Evolutionary conservation across 2,113 vertebrate genomes (phyloP), one percentile per base, ranked within the genome.

Genomic region (Bos indicus): DNA sequence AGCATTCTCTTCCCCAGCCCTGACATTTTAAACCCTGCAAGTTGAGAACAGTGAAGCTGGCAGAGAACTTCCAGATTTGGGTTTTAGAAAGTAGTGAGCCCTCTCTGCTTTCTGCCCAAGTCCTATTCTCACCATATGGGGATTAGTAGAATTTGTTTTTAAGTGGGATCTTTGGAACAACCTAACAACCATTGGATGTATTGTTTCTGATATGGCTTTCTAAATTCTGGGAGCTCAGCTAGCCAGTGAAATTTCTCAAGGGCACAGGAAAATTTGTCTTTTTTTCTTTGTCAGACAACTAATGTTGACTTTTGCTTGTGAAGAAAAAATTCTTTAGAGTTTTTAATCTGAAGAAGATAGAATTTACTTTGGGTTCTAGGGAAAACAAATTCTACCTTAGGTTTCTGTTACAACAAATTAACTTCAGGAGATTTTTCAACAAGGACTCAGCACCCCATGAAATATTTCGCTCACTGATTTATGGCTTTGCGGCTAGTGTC

Each of bases 21-120:
- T 94, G 28, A 91, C 89, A 97, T 90, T 89, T 54, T 88, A 93
- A 95, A 67, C 64, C 52, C 81, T 83, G 64, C 52, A 90, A 52
- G 26, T n/a, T 40, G 62, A 83, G 89, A 88, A 88, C 40, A 84
- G 74, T 92, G 91, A 97, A 98, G 96, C 97, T 97, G 97, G 67
- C 94, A 64, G 92, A 93, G 94, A 36, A 59, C 97, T 97, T 89
- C 23, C 59, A 81, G 92, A 86, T 59, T 28, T n/a, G 78, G 84
- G 11, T 43, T 43, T 92, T 54, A 46, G 62, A 48, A 64, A 92
- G 57, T 82, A 56, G 57, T 90, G 77, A 30, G 46, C 54, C 40
- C 28, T 88, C 33, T 88, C 80, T 97, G 43, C 57, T 85, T 85
- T 95, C 90, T 89, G 30, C 8, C 33, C 11, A 30, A 36, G 46